Conservation (phyloP, 2,888 invertebrate species). For the Eumerus sabulonum region DNA sequence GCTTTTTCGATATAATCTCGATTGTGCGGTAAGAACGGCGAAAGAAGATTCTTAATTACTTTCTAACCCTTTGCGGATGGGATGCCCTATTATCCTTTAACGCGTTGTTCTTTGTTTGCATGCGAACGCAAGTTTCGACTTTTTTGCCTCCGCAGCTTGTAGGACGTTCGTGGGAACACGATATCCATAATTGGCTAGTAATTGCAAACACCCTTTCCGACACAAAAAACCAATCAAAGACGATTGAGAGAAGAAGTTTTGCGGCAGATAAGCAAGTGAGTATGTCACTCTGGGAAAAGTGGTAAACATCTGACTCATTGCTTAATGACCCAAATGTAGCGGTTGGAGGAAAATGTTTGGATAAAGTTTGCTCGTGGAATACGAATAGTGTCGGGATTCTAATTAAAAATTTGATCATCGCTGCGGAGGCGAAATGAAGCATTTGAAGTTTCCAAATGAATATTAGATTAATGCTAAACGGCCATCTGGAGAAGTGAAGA, state of each 20-base stretch:
- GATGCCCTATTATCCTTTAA: constrained; percentile 1
- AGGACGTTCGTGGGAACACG: no score
- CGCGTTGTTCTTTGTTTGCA: not conserved
- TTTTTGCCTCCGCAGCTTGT: no score
- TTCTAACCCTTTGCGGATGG: not conserved
- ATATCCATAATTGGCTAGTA: constrained; percentile 34
- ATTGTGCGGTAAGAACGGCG: constrained; percentile 34
- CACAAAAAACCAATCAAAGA: constrained; percentile 31
- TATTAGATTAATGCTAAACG: constrained; percentile 24
- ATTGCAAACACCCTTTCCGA: constrained; percentile 16
- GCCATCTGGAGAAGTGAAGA: no score
- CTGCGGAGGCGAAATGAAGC: constrained; percentile 6
- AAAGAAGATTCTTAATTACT: constrained; percentile 54
- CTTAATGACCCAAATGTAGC: constrained; percentile 36
- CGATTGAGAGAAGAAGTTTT: constrained; percentile 63
- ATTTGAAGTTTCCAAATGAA: constrained; percentile 37
- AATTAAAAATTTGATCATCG: constrained; percentile 51
- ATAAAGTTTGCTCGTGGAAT: not conserved
- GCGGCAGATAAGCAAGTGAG: constrained; percentile 25
- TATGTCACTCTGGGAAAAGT: constrained; percentile 29
- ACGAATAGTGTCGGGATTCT: constrained; percentile 16
- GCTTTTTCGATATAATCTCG: constrained; percentile 35
- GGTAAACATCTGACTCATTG: constrained; percentile 34
- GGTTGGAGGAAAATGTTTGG: constrained; percentile 27
- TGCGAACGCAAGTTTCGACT: not conserved